A percentile compares a stretch with the other conserved stretches of the same genome.
Evolutionary conservation across 2,113 vertebrate species (phyloP).

Genomic region (Nibea albiflora): DNA sequence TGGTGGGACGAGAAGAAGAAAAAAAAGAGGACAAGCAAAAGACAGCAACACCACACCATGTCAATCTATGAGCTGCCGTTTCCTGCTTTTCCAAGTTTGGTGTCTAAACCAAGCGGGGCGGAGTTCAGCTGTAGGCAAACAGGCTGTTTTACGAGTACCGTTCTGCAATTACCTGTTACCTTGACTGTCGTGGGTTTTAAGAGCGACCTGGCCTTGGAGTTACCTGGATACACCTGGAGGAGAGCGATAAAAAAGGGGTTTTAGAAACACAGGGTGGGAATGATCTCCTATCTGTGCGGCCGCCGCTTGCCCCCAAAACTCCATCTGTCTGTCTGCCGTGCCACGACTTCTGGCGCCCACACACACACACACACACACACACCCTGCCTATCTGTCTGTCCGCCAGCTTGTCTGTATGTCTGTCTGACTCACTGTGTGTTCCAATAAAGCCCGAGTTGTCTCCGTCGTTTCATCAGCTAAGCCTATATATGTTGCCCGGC

Average conservation of each 20-base stretch:
- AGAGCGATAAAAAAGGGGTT: slow-evolving; percentile 80
- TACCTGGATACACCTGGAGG: slow-evolving; percentile 88
- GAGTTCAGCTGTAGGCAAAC: slow-evolving; percentile 81
- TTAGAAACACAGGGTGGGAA: slow-evolving; percentile 44
- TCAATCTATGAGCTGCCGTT: slow-evolving; percentile 2
- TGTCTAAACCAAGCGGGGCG: slow-evolving; percentile 45
- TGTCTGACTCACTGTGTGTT: slow-evolving; percentile 35
- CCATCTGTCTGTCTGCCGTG: slow-evolving; percentile 66
- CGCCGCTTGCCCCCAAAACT: slow-evolving; percentile 33
- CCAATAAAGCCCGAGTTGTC: slow-evolving; percentile 48
- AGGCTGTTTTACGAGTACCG: slow-evolving; percentile 79
- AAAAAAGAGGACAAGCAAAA: not conserved
- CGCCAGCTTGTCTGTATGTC: slow-evolving; percentile 39
- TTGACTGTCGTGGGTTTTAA: slow-evolving; percentile 87
- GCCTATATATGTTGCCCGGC: slow-evolving; percentile 38
- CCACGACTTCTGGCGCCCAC: slow-evolving; percentile 56
- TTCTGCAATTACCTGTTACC: slow-evolving; percentile 87
- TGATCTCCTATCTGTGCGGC: slow-evolving; percentile 60
- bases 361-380: slow-evolving; percentile 44
- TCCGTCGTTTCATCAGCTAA: slow-evolving; percentile 53
- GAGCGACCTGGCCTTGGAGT: slow-evolving; percentile 87
- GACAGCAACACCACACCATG: not conserved
- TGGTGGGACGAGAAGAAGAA: not conserved
- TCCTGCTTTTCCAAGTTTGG: slow-evolving; percentile 35
- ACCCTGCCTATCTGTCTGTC: slow-evolving; percentile 33